Conservation (phyloP, 2,113 vertebrate species). For the Epinephelus cyanopodus region DNA sequence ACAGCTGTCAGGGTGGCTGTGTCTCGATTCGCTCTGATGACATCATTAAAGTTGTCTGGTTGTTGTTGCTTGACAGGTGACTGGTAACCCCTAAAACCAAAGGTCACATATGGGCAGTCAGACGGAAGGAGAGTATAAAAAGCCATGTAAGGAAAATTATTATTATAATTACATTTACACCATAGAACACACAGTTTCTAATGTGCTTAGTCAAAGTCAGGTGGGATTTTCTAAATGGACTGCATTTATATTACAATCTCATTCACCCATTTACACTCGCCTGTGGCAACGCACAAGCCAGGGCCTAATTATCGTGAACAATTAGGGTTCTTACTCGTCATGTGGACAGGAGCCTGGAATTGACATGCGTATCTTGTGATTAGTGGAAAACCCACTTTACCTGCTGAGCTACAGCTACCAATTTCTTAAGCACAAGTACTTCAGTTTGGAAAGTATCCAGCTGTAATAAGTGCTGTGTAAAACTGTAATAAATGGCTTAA, state of each 20-base stretch:
- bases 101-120: slow-evolving; percentile 25
- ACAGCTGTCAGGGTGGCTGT: slow-evolving; percentile 69
- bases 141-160: background rate
- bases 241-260: slow-evolving; percentile 4
- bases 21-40: background rate
- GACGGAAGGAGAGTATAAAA: background rate
- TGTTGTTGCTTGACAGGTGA: background rate
- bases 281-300: slow-evolving; percentile 11
- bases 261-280: slow-evolving; percentile 56
- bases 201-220: slow-evolving; percentile 8
- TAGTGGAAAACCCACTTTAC: background rate
- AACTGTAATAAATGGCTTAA: background rate
- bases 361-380: slow-evolving; percentile 6
- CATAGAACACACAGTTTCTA: background rate
- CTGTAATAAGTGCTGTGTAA: background rate
- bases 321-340: background rate
- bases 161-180: background rate
- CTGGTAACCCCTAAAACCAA: slow-evolving; percentile 73
- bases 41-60: slow-evolving; percentile 5
- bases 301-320: background rate
- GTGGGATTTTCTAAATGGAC: slow-evolving; percentile 17
- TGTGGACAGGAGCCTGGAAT: slow-evolving; percentile 5
- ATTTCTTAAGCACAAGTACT: slow-evolving; percentile 7
- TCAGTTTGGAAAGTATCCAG: slow-evolving; percentile 18
- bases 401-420: background rate